These are phyloP conservation scores for Drosophila histrio DNA, from an alignment of 2,888 invertebrate species.

Conservation along the genomic window DNA sequence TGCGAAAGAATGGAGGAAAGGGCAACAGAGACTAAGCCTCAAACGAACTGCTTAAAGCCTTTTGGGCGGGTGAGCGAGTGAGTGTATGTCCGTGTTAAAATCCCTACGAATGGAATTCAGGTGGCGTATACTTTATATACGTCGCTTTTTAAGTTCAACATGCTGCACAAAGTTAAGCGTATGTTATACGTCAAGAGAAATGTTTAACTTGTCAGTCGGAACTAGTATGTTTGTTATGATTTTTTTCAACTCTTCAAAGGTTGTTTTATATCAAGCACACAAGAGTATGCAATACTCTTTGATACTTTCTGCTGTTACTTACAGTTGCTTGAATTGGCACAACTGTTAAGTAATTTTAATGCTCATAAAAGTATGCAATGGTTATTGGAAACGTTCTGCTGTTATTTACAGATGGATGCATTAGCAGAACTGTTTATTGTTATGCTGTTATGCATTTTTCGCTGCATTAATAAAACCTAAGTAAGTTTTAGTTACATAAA, in stretches of 20 bases:
- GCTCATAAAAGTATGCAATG: constrained; percentile 3
- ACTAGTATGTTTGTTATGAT: constrained; percentile 12
- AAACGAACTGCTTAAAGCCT: constrained; percentile 66
- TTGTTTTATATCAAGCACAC: not conserved
- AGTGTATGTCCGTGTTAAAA: constrained; percentile 27
- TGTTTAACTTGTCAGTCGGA: not conserved
- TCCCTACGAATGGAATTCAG: constrained; percentile 21
- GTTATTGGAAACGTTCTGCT: not conserved
- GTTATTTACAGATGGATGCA: too few species aligned
- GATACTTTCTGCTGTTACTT: too few species aligned
- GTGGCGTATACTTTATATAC: constrained; percentile 21
- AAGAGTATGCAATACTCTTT: constrained; percentile 14
- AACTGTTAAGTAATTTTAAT: not conserved
- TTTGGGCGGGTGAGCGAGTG: constrained; percentile 22
- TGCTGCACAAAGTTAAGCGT: constrained; percentile 8
- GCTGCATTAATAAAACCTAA: too few species aligned
- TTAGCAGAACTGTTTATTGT: too few species aligned
- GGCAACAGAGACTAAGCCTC: constrained; percentile 52
- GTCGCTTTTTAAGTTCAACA: constrained; percentile 20
- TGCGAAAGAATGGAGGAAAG: constrained; percentile 26
- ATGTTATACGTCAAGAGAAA: constrained; percentile 1
- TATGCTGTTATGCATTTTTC: too few species aligned
- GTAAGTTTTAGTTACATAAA: too few species aligned
- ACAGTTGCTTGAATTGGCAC: not conserved
- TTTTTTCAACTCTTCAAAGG: not conserved